Evolutionary conservation across 1,140 invertebrate species (phyloP), one percentile per base, ranked within the genome.

Genomic region (Homarus americanus): DNA sequence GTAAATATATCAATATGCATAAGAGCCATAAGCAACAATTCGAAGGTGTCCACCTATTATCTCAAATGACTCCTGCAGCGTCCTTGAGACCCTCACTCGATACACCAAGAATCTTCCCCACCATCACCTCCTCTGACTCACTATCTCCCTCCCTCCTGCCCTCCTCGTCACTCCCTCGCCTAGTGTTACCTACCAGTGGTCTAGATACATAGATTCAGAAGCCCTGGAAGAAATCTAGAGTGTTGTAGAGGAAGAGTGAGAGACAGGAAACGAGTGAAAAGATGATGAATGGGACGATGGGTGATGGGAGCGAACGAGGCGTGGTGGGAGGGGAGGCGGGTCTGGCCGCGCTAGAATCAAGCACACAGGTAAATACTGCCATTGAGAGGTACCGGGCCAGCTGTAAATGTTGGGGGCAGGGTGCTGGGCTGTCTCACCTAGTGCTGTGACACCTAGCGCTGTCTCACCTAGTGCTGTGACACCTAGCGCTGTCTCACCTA

Each of bases 1-100:
- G 63, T 72, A 88, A 88, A 88, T 88, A 80, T 80, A 88, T 88
- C 86, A 88, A 80, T 88, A 88, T 88, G 86, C 86, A 88, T 24
- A 80, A 80, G 75, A 66, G 73, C 76, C 28, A 72, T 69, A 41
- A 69, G 58, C 58, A 79, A 79, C 76, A 36, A 66, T 69, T 69
- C 36, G 76, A 44, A 79, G 76, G 63, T 72, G 76, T 66, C 76
- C 58, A 49, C 15, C 53, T 88, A 79, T 88, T 88, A 88, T 88
- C 86, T 79, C 53, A 66, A 88, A 49, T 66, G 86, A 88, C 58
- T 82, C 41, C 36, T 34, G 38, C 17, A 40, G 58, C 41, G 86
- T 34, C 86, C 86, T 88, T 88, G 86, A 88, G 36, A 28, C 63
- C 5, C 3, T 28, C n/a, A 69, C n/a, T 32, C 63, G 63, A 69